Base-by-base conservation (phyloP, 2,797 vertebrate species). In the Megaceryle alcyon region DNA sequence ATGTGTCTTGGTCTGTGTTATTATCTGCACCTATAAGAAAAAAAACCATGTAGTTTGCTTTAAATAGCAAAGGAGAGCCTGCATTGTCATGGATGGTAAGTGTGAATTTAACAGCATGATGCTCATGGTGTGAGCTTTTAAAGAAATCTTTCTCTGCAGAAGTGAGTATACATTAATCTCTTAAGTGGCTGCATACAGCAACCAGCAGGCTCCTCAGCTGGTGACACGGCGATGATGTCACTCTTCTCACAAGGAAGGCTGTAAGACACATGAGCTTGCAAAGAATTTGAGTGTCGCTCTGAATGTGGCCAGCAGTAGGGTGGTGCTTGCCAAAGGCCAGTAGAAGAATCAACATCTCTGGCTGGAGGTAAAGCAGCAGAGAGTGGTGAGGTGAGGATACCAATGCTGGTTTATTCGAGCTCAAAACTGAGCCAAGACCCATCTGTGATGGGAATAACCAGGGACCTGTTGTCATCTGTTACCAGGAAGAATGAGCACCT, bases 41-140 rank as follows among this genome's bases (percentile, higher is more conserved):
- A 86, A 4, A 16, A 5, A 4, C 8, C 37, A 49, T n/a, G 37
- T 64, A 29, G 80, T 97, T 93, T 83, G 35, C 59, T 91, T 91
- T 75, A 90, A 96, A 96, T 83, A 88, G 79, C 54, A 39, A 75
- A 92, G 46, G 39, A 90, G 76, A 72, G 35, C 35, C 56, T 91
- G 51, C 60, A 20, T 82, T 91, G 82, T 92, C 54, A 46, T 4
- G 22, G 12, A 46, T 4, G 22, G 12, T 60, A 82, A 77, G 60
- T 10, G 7, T 8, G 19, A 73, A 57, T 94, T 80, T 80, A 87
- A 56, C 59, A 7, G 0, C 37, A 46, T 57, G 8, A 48, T 89
- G 49, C 7, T 35, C 28, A 33, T 68, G 66, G 16, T 3, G 0
- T 82, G 83, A 93, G 46, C 43, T 84, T 86, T 76, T 51, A 20